Conservation (phyloP, 1,140 invertebrate genomes). For the Atta cephalotes region DNA sequence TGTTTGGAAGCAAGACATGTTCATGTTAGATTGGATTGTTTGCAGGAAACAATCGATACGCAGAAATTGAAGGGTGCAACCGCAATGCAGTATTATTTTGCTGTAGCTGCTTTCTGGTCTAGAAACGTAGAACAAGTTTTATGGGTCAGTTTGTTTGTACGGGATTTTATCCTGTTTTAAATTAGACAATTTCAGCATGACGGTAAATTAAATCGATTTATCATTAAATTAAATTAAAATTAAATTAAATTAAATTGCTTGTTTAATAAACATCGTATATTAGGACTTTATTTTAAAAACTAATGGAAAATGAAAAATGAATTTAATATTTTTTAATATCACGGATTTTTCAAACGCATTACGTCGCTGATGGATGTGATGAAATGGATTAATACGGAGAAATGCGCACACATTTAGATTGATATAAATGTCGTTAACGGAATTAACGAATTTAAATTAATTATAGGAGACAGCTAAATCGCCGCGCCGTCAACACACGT, state of each 20-base stretch:
- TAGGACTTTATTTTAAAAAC: background rate
- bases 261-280: background rate
- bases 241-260: conserved; percentile 5
- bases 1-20: conserved; percentile 9
- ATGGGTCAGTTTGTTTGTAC: conserved; percentile 12
- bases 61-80: conserved; percentile 47
- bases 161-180: conserved; percentile 26
- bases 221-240: background rate
- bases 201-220: background rate
- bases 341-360: background rate
- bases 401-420: conserved; percentile 22
- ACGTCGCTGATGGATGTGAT: background rate
- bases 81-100: conserved; percentile 53
- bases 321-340: conserved; percentile 16
- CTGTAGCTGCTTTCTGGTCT: conserved; percentile 31
- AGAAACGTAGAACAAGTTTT: conserved; percentile 33
- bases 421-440: conserved; percentile 30
- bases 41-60: conserved; percentile 35
- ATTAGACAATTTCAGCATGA: background rate
- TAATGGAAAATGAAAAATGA: background rate
- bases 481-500: background rate
- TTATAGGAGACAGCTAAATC: conserved; percentile 41
- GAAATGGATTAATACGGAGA: conserved; percentile 29
- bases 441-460: conserved; percentile 57
- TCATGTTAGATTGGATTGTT: conserved; percentile 21